Percentiles rank a stretch among this genome's conserved stretches.
Evolutionary conservation across 2,113 vertebrate species (phyloP).

Genomic region (Alethe diademata): DNA sequence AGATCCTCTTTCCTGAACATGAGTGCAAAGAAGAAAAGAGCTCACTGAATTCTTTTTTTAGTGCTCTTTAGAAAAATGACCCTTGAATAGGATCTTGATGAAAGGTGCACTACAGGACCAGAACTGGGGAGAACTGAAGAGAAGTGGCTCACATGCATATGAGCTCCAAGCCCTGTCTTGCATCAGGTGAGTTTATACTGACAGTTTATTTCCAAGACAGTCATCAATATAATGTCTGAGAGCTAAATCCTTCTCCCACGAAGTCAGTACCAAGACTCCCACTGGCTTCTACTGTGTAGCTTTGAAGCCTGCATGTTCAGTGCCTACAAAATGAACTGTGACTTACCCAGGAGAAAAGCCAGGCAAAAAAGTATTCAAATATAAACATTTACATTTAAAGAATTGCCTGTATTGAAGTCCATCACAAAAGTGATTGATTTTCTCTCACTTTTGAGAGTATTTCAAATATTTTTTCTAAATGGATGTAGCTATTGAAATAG

Average conservation of each 20-base stretch:
- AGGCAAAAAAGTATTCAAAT: not conserved
- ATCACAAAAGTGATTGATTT: not conserved
- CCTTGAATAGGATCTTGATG: not conserved
- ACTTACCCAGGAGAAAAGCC: constrained; percentile 10
- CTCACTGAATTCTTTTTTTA: not conserved
- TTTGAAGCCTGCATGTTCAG: not conserved
- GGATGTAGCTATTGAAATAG: not conserved
- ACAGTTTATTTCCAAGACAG: constrained; percentile 32
- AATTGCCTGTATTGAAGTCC: not conserved
- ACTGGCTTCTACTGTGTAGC: not conserved
- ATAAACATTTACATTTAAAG: constrained; percentile 27
- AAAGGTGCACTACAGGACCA: not conserved
- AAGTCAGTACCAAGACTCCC: constrained; percentile 17
- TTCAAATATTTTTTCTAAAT: not conserved
- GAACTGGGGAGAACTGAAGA: not conserved
- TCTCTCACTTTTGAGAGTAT: not conserved
- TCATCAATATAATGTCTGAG: constrained; percentile 27
- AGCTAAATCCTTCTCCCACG: constrained; percentile 5
- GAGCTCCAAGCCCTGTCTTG: not conserved
- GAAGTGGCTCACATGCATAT: not conserved
- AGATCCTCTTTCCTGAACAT: not conserved
- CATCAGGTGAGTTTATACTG: constrained; percentile 2
- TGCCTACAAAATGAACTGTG: not conserved
- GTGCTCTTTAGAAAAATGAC: not conserved
- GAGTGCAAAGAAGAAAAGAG: not conserved